A percentile compares a stretch with the other conserved stretches of the same genome.
Evolutionary conservation across 2,797 vertebrate genomes (phyloP).

Genomic region (Rhinichthys osculus): DNA sequence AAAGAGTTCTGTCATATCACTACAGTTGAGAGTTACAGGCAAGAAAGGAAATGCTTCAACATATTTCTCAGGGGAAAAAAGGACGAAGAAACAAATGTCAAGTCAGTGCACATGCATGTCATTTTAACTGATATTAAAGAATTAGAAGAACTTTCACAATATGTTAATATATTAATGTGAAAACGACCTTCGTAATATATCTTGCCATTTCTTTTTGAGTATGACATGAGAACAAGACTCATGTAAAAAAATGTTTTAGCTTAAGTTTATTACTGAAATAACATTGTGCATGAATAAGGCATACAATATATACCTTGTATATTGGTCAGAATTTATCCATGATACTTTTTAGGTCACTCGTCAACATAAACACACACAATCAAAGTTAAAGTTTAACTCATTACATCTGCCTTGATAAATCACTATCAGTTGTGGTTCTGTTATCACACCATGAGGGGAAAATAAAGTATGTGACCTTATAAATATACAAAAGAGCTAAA

Average conservation of each 20-base stretch:
- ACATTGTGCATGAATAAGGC: neutral
- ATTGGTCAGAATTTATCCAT: neutral
- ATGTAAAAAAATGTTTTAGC: too few species aligned
- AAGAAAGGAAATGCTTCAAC: neutral
- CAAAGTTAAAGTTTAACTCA: constrained; percentile 24
- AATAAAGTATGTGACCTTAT: neutral
- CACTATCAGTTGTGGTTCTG: neutral
- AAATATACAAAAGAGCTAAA: neutral
- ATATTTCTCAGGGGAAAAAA: neutral
- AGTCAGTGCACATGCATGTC: neutral
- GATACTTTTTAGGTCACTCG: neutral
- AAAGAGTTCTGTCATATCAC: neutral
- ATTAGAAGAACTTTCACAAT: neutral
- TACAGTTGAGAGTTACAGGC: neutral
- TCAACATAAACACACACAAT: neutral
- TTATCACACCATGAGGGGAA: neutral
- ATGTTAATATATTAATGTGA: neutral
- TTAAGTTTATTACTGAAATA: neutral
- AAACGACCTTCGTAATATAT: neutral
- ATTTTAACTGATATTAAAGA: neutral
- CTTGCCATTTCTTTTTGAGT: neutral
- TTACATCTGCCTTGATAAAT: neutral
- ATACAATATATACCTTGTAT: neutral
- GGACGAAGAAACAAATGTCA: neutral
- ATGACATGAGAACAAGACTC: neutral